Evolutionary conservation across 2,797 vertebrate species (phyloP), one percentile per base, ranked within the genome.

Genomic region (Cichlasoma orientale): DNA sequence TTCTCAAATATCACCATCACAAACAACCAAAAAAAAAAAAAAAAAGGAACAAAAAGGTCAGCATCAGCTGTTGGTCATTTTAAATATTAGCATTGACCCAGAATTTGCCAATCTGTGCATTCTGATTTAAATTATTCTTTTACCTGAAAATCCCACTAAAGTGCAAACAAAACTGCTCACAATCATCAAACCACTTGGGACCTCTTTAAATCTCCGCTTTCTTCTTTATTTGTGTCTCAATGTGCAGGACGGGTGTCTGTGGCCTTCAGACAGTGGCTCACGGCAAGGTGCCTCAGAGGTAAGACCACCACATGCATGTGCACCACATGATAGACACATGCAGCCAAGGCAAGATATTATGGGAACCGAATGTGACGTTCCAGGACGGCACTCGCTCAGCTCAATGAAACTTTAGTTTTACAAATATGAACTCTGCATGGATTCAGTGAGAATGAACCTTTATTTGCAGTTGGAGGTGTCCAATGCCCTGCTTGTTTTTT

Each of bases 281-380:
- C 95, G 94, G 86, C 97, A 96, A 82, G 95, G 94, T 76, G 93
- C 96, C 93, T 97, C 97, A 18, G 97, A 99, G 97, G 97, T 98
- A 96, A 93, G 93, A 86, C 77, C 71, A 12, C 53, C 54, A 21
- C 56, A 41, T 27, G 21, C 12, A 58, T n/a, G n/a, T n/a, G n/a
- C n/a, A n/a, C n/a, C n/a, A n/a, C n/a, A n/a, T n/a, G n/a, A n/a
- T n/a, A n/a, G n/a, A n/a, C n/a, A 21, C 56, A 41, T 27, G 21
- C 12, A 58, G 41, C 27, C 57, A 33, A 59, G 31, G 41, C 44
- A 10, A 12, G 55, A 23, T 31, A 7, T 21, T 31, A 21, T 1
- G 4, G 27, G 2, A 44, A 12, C 18, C 21, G 50, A 63, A 38
- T 18, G 36, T 36, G 23, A 38, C 36, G 7, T 38, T 38, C 36